Evolutionary conservation across 2,797 vertebrate genomes (phyloP).

Genomic region (Sorex maritimensis): DNA sequence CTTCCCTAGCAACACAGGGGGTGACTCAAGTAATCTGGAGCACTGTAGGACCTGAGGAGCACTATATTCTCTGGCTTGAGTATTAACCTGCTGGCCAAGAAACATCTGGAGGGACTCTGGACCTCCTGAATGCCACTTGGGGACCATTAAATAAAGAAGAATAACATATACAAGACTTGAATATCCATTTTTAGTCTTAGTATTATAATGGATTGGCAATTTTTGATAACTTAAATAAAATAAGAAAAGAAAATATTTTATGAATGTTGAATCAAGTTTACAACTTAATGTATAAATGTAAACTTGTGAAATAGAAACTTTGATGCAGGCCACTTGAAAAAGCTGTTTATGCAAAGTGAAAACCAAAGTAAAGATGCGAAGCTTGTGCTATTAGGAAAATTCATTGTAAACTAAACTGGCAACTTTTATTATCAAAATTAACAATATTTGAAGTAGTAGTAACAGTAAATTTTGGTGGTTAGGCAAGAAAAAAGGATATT

Average conservation of each 20-base stretch:
- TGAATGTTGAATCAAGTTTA: too few species aligned
- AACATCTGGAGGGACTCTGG: too few species aligned
- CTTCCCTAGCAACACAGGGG: too few species aligned
- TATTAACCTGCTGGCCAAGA: too few species aligned
- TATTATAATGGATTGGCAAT: not conserved
- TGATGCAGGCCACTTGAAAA: not conserved
- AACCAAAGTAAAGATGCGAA: not conserved
- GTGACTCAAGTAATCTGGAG: too few species aligned
- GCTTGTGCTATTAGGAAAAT: not conserved
- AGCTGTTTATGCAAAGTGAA: not conserved
- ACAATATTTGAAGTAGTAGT: not conserved
- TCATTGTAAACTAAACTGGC: constrained; percentile 6
- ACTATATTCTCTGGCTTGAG: too few species aligned
- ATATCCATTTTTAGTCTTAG: constrained; percentile 16
- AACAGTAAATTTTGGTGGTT: not conserved
- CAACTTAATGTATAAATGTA: not conserved
- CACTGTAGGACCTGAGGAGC: too few species aligned
- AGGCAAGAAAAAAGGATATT: not conserved
- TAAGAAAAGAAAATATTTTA: not conserved
- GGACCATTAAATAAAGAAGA: too few species aligned
- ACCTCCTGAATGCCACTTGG: too few species aligned
- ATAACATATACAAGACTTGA: not conserved
- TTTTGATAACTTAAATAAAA: not conserved
- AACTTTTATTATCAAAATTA: not conserved
- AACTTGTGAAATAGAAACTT: not conserved